Conservation (phyloP, 2,113 vertebrate genomes). For the Galbula dea region DNA sequence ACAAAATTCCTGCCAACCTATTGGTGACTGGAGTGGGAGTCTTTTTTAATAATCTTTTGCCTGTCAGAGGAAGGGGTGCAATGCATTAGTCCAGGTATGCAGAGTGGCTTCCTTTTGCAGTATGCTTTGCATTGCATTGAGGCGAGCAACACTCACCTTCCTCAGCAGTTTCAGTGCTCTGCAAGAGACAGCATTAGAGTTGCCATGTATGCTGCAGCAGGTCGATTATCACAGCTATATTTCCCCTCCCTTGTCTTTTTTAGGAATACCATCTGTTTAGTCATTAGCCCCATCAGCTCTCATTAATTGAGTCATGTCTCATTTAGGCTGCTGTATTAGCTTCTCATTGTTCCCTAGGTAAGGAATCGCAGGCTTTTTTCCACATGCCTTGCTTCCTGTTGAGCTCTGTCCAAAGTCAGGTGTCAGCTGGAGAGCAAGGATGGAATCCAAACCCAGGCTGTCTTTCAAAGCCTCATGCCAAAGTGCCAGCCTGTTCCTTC, state of each 20-base stretch:
- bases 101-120: neutral
- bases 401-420: slow-evolving; percentile 54
- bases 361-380: slow-evolving; percentile 41
- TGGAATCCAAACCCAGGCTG: neutral
- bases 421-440: slow-evolving; percentile 61
- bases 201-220: slow-evolving; percentile 26
- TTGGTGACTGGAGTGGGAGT: neutral
- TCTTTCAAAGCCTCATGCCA: neutral
- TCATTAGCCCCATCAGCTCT: slow-evolving; percentile 70
- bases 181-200: neutral
- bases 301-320: slow-evolving; percentile 71
- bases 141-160: neutral
- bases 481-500: slow-evolving; percentile 29
- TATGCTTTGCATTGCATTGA: neutral
- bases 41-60: neutral
- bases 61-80: neutral
- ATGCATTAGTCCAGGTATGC: neutral
- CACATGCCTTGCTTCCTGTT: slow-evolving; percentile 57
- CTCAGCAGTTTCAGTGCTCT: neutral
- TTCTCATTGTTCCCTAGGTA: slow-evolving; percentile 59
- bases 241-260: slow-evolving; percentile 51
- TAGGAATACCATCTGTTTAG: slow-evolving; percentile 71
- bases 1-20: neutral
- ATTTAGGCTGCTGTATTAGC: slow-evolving; percentile 62
- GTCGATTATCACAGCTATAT: slow-evolving; percentile 50